Percentiles rank a stretch among this genome's conserved stretches.
These are phyloP conservation scores for Pollachius pollachius DNA, from an alignment of 2,113 vertebrate species.

Conservation along the genomic window DNA sequence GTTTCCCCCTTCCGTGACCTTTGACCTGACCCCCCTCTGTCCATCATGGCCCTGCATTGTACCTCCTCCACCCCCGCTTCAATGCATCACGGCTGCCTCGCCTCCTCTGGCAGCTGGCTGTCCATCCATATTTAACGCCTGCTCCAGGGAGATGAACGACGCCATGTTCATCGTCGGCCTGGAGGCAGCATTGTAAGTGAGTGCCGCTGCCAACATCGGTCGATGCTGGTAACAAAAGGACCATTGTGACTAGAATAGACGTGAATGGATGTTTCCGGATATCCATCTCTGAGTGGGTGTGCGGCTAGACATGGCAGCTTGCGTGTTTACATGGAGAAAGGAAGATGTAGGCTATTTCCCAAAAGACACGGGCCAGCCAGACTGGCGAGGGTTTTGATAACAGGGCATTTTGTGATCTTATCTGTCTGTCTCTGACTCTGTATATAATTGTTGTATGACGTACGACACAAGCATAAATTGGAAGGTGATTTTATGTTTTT, in stretches of 20 bases:
- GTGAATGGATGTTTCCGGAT: too few species aligned
- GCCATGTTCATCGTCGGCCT: slow-evolving; percentile 31
- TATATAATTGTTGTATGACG: slow-evolving; percentile 22
- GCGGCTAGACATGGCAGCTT: too few species aligned
- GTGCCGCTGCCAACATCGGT: too few species aligned
- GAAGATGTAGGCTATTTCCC: too few species aligned
- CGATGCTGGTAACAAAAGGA: too few species aligned
- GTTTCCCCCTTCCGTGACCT: slow-evolving; percentile 29
- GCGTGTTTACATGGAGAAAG: too few species aligned
- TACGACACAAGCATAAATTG: slow-evolving; percentile 1
- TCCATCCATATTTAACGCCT: slow-evolving; percentile 56
- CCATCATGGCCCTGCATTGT: slow-evolving; percentile 40
- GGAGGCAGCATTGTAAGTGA: too few species aligned
- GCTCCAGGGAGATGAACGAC: slow-evolving; percentile 50
- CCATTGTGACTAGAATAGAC: too few species aligned
- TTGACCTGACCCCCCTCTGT: slow-evolving; percentile 60
- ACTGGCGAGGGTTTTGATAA: too few species aligned
- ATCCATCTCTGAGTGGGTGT: too few species aligned
- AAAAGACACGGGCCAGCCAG: neutral
- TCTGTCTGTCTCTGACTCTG: neutral
- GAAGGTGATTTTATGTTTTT: slow-evolving; percentile 16
- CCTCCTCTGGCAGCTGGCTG: slow-evolving; percentile 14
- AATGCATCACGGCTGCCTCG: slow-evolving; percentile 54
- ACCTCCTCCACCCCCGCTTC: slow-evolving; percentile 37
- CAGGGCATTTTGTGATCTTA: too few species aligned